phyloP scores from a whole-genome alignment of 2,113 vertebrate genomes.

The Halichoeres trimaculatus region DNA sequence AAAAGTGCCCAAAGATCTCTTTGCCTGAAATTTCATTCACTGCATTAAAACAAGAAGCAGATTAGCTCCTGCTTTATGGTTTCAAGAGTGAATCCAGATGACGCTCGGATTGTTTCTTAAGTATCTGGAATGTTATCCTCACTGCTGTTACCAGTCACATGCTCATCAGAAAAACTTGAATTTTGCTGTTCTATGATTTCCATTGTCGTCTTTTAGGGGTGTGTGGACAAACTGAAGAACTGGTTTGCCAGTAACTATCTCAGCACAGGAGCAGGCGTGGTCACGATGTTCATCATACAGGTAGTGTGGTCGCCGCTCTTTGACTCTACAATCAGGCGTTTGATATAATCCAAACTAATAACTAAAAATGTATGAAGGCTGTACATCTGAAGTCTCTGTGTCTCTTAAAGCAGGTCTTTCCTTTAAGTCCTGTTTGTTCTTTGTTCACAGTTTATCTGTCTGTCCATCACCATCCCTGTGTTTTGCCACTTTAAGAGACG shows the following conservation, averaged over 20 bases:
- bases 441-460: constrained; percentile 67
- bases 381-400: not conserved
- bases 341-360: not conserved
- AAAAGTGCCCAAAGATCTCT: too few species aligned
- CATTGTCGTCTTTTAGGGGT: constrained; percentile 66
- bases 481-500: constrained; percentile 66
- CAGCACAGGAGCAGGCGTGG: constrained; percentile 69
- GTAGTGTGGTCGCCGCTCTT: constrained; percentile 41
- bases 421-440: constrained; percentile 8
- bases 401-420: too few species aligned
- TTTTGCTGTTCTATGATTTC: not conserved
- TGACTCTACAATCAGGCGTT: not conserved
- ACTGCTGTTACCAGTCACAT: too few species aligned
- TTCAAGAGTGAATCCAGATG: too few species aligned
- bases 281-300: constrained; percentile 76
- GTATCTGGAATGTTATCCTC: too few species aligned
- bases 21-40: too few species aligned
- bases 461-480: constrained; percentile 71
- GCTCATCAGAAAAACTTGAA: too few species aligned
- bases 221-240: constrained; percentile 59
- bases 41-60: too few species aligned
- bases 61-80: too few species aligned
- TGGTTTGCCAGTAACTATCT: constrained; percentile 76
- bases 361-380: not conserved
- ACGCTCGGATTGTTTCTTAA: too few species aligned